These are phyloP conservation scores for Clarias platycephalus DNA, from an alignment of 2,797 vertebrate genomes.

Conservation along the genomic window DNA sequence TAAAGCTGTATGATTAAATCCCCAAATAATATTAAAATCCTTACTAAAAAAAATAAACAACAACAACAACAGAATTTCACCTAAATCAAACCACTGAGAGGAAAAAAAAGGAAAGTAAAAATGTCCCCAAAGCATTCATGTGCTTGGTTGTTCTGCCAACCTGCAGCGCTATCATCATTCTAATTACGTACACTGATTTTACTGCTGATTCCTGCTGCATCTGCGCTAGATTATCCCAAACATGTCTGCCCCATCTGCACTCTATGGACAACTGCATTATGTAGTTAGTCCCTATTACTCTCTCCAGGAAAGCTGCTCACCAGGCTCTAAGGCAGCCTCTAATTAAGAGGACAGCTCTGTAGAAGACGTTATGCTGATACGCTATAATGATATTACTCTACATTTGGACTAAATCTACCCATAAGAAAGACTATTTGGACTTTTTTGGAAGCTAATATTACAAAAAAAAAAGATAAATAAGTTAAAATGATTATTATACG, in stretches of 20 bases:
- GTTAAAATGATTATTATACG: not conserved
- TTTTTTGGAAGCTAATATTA: not conserved
- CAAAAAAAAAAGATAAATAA: not conserved
- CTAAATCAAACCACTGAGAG: not conserved
- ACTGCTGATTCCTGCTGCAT: slow-evolving; percentile 41
- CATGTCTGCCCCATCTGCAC: slow-evolving; percentile 24
- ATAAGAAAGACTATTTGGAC: not conserved
- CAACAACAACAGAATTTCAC: not conserved
- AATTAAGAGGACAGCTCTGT: slow-evolving; percentile 48
- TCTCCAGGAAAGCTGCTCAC: slow-evolving; percentile 36
- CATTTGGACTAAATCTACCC: not conserved
- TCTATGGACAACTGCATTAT: slow-evolving; percentile 38
- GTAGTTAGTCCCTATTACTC: slow-evolving; percentile 38
- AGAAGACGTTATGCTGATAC: slow-evolving; percentile 35
- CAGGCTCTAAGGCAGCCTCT: slow-evolving; percentile 34
- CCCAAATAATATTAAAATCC: not conserved
- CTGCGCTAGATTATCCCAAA: slow-evolving; percentile 38
- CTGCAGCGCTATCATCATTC: slow-evolving; percentile 28
- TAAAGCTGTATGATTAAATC: not conserved
- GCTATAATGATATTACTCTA: slow-evolving; percentile 11
- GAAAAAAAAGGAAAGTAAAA: not conserved
- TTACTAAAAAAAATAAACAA: not conserved
- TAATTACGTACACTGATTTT: slow-evolving; percentile 40
- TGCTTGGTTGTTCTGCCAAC: slow-evolving; percentile 10
- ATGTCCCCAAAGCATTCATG: not conserved